Base-by-base conservation (phyloP, 1,140 invertebrate genomes). In the Neodiprion lecontei region DNA sequence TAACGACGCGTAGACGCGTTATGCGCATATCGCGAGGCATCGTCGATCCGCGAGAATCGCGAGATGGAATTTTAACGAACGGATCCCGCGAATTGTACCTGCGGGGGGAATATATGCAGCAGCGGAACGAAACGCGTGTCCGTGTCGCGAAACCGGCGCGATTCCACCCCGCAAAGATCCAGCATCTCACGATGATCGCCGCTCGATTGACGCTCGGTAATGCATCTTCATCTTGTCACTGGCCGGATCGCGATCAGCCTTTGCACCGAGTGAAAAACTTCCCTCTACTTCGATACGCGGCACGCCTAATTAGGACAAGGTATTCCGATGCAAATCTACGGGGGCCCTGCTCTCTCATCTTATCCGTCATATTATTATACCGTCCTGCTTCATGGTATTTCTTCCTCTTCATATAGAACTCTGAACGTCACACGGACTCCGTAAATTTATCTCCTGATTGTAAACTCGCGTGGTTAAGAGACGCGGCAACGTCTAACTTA, bases 221-320 rank as follows among this genome's bases (percentile, higher is more conserved):
- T 61, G 53, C 53, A 61, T 61, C 53, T 61, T 61, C 53, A 61
- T 61, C 53, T 61, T 61, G 53, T 61, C 53, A 61, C 53, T 17
- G 53, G 9, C 53, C 28, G 28, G 28, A 40, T 40, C 28, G 28
- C 28, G 28, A 40, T 40, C 28, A 40, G 28, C 28, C 28, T 40
- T 40, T 40, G 53, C 5, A 14, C n/a, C 5, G 53, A 61, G n/a
- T 61, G 9, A 61, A 61, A 61, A 61, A 61, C 53, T 17, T 14
- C 53, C 53, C n/a, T 17, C 11, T 17, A 12, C 53, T 17, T 61
- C 53, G 53, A 2, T 40, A 40, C 28, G 53, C 53, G 53, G n/a
- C 53, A 17, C 53, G 53, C 53, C 53, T 61, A 61, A 61, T 61
- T 61, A 61, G 53, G 53, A 61, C 53, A 61, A 61, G 53, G 53